Conservation (phyloP, 23 tunicate species). For the Botrylloides violaceus region DNA sequence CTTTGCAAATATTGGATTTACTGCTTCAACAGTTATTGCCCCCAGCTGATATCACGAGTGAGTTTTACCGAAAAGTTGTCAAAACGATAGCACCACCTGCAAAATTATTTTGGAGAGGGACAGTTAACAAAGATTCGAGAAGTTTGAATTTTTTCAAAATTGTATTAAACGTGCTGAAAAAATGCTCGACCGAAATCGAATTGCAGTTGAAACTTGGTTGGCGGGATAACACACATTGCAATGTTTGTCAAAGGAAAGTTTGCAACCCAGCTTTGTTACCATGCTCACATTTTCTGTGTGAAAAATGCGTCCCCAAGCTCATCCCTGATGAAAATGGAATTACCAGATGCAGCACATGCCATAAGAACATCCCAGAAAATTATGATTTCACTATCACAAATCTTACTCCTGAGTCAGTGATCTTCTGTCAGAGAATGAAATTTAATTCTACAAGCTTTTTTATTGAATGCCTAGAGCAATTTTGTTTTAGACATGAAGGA, state of each 20-base stretch:
- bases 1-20: constrained; percentile 2
- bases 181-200: constrained; percentile 31
- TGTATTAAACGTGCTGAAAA: constrained; percentile 27
- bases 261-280: constrained; percentile 46
- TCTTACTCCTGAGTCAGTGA: constrained; percentile 11
- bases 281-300: constrained; percentile 42
- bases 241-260: constrained; percentile 11
- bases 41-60: background rate
- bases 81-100: background rate
- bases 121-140: constrained; percentile 14
- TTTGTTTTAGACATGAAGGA: constrained; percentile 33
- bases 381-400: constrained; percentile 10
- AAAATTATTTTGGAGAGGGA: constrained; percentile 9
- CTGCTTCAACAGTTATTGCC: constrained; percentile 7
- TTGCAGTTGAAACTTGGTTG: constrained; percentile 22
- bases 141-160: constrained; percentile 32
- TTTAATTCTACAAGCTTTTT: constrained; percentile 51
- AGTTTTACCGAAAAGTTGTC: background rate
- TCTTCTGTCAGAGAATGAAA: constrained; percentile 18
- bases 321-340: background rate
- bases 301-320: background rate
- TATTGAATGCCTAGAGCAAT: constrained; percentile 40
- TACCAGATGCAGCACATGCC: background rate
- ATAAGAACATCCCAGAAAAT: constrained; percentile 1
- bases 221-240: constrained; percentile 20